These are phyloP conservation scores for Heliconius hewitsoni DNA, from an alignment of 1,140 invertebrate species.

Conservation along the genomic window DNA sequence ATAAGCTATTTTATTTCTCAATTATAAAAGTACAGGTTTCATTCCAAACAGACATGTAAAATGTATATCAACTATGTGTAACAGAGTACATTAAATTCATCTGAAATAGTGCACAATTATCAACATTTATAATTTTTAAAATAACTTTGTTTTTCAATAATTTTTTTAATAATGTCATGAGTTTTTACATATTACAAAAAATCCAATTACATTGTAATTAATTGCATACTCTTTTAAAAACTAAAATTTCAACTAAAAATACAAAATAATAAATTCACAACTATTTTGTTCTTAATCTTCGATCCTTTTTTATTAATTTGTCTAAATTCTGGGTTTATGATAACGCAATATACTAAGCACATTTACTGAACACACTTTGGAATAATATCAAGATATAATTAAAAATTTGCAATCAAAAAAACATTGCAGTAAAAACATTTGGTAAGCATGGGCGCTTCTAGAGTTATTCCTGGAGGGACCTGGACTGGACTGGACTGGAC, in stretches of 20 bases:
- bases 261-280: conserved; percentile 9
- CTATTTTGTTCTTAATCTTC: conserved; percentile 4
- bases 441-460: neutral
- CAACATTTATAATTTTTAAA: neutral
- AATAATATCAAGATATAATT: conserved; percentile 11
- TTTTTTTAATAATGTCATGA: neutral
- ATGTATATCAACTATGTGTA: neutral
- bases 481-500: too few relatives aligned
- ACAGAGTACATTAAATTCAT: neutral
- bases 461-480: too few relatives aligned
- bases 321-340: neutral
- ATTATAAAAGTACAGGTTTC: conserved; percentile 1
- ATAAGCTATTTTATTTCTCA: conserved; percentile 10
- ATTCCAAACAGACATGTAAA: neutral
- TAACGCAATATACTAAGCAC: neutral
- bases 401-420: neutral
- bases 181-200: neutral
- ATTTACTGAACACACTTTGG: conserved; percentile 27
- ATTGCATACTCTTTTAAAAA: neutral
- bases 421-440: conserved; percentile 3
- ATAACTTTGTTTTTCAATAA: neutral
- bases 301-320: neutral
- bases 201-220: neutral
- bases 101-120: neutral
- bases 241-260: neutral